Percentiles rank a stretch among this genome's conserved stretches.
Conservation (phyloP, 2,888 invertebrate species). For the Netelia melanura region DNA sequence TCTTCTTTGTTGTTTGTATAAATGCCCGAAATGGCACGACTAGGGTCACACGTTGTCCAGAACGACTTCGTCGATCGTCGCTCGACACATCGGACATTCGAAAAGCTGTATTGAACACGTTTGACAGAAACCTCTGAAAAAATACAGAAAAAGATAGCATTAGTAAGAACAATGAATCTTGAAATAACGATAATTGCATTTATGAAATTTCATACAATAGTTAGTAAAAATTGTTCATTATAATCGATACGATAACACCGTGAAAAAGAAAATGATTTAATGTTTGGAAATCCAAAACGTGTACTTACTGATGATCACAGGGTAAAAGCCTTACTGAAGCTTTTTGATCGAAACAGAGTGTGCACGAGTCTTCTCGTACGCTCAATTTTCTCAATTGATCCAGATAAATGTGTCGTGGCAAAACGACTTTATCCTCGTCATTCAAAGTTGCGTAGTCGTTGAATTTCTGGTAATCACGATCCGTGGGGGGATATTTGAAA, state of each 20-base stretch:
- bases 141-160: constrained; percentile 52
- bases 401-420: constrained; percentile 93
- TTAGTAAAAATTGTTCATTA: background rate
- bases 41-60: constrained; percentile 85
- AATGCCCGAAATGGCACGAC: constrained; percentile 67
- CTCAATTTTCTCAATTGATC: constrained; percentile 90
- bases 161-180: constrained; percentile 19
- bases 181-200: background rate
- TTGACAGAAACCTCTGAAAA: constrained; percentile 93
- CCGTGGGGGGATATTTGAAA: constrained; percentile 91
- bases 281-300: background rate
- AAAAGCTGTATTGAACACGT: constrained; percentile 91
- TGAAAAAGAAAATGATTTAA: constrained; percentile 66
- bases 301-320: constrained; percentile 92
- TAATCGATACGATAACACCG: no score
- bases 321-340: constrained; percentile 92
- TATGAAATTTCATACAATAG: background rate
- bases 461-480: constrained; percentile 89
- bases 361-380: constrained; percentile 93
- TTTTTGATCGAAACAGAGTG: constrained; percentile 93
- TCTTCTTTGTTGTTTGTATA: constrained; percentile 10
- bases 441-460: constrained; percentile 92
- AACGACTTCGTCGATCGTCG: constrained; percentile 86
- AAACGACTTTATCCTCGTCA: constrained; percentile 92
- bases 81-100: constrained; percentile 95